These are phyloP conservation scores for Gandaritis pyraliata DNA, from an alignment of 2,888 invertebrate genomes.

Conservation along the genomic window DNA sequence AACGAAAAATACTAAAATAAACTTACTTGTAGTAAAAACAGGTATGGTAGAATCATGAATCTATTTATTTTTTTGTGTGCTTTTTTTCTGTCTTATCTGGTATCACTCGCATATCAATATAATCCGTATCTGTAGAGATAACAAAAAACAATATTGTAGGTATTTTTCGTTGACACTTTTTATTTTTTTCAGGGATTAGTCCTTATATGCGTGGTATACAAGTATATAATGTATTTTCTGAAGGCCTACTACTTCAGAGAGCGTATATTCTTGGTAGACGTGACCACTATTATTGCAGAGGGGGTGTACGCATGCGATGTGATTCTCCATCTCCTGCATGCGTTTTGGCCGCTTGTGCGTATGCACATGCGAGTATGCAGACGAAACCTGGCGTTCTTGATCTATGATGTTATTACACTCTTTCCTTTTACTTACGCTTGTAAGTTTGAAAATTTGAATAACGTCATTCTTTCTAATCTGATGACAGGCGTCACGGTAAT, in stretches of 20 bases:
- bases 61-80: too few relatives aligned
- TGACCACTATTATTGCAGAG: slow-evolving; percentile 52
- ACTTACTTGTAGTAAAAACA: too few relatives aligned
- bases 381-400: slow-evolving; percentile 51
- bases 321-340: slow-evolving; percentile 58
- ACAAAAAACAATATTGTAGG: too few relatives aligned
- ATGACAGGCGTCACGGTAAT: too few relatives aligned
- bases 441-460: too few relatives aligned
- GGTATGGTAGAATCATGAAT: too few relatives aligned
- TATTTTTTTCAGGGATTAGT: slow-evolving; percentile 57
- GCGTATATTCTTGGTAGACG: slow-evolving; percentile 43
- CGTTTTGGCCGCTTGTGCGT: slow-evolving; percentile 65
- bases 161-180: not conserved
- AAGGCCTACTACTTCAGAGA: slow-evolving; percentile 56
- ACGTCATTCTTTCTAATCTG: too few relatives aligned
- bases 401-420: slow-evolving; percentile 60
- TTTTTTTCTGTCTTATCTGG: too few relatives aligned
- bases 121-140: too few relatives aligned
- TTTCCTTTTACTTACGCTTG: slow-evolving; percentile 56
- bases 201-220: slow-evolving; percentile 55
- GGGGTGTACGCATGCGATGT: slow-evolving; percentile 58
- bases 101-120: too few relatives aligned
- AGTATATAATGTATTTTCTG: slow-evolving; percentile 59
- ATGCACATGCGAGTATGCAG: slow-evolving; percentile 62
- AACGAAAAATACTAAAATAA: too few relatives aligned